A percentile compares a stretch with the other conserved stretches of the same genome.
These are phyloP conservation scores for Lasioglossum pauxillum DNA, from an alignment of 2,888 invertebrate genomes.

Conservation along the genomic window DNA sequence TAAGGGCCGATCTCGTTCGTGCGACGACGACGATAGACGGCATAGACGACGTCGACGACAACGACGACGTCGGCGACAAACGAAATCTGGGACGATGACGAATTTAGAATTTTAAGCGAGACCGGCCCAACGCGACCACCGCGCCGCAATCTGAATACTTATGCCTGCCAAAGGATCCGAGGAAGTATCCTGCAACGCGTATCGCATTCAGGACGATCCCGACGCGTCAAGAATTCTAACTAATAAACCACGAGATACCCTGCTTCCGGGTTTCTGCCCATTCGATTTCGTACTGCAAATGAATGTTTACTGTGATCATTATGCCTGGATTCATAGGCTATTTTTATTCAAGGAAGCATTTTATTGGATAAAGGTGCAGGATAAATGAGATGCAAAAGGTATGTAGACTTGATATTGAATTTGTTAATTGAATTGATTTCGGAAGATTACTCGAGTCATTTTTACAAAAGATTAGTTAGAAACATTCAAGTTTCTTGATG, in stretches of 20 bases:
- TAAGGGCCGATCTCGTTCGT: slow-evolving; percentile 65
- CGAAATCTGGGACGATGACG: slow-evolving; percentile 60
- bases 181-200: neutral
- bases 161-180: neutral
- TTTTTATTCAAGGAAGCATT: neutral
- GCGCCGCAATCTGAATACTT: slow-evolving; percentile 39
- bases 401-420: neutral
- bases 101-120: slow-evolving; percentile 61
- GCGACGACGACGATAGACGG: slow-evolving; percentile 23
- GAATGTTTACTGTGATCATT: neutral
- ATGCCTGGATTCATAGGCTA: neutral
- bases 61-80: slow-evolving; percentile 39
- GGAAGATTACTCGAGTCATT: neutral
- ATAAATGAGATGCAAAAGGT: too few relatives aligned
- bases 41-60: slow-evolving; percentile 59
- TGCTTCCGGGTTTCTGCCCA: neutral
- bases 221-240: neutral
- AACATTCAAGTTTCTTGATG: neutral
- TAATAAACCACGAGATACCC: neutral
- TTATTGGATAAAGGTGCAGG: neutral
- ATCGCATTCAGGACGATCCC: neutral
- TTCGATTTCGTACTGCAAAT: neutral
- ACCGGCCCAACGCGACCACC: neutral
- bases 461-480: neutral
- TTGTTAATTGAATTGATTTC: neutral